Evolutionary conservation across 1,140 invertebrate genomes (phyloP).

Genomic region (Macrotrachela quadricornifera): DNA sequence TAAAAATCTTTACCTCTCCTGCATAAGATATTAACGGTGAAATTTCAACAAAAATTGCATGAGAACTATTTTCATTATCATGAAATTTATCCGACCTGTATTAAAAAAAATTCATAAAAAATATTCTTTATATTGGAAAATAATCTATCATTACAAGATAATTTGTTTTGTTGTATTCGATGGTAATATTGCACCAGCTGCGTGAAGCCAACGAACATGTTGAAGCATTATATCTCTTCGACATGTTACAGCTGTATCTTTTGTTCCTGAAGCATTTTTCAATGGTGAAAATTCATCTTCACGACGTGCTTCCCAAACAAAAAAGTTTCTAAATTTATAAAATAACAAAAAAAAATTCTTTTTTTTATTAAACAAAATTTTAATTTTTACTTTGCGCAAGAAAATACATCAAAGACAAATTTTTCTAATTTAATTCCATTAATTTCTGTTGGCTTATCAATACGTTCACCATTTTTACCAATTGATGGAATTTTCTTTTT

Average conservation of each 20-base stretch:
- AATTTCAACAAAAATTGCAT: too few relatives aligned
- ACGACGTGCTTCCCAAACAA: conserved; percentile 71
- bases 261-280: conserved; percentile 57
- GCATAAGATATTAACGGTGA: too few relatives aligned
- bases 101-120: not conserved
- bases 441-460: conserved; percentile 46
- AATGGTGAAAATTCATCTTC: conserved; percentile 86
- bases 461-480: conserved; percentile 42
- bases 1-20: too few relatives aligned
- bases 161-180: conserved; percentile 17
- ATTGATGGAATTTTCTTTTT: conserved; percentile 88
- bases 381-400: conserved; percentile 47
- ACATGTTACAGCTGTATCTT: conserved; percentile 72
- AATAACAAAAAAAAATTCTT: too few relatives aligned
- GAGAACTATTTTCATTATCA: too few relatives aligned
- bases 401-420: conserved; percentile 96
- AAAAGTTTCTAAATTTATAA: conserved; percentile 57
- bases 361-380: too few relatives aligned
- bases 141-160: conserved; percentile 6
- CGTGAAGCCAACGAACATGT: conserved; percentile 55
- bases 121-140: conserved; percentile 8
- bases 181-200: conserved; percentile 50
- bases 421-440: conserved; percentile 99
- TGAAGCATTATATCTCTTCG: conserved; percentile 51
- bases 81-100: too few relatives aligned